These are phyloP conservation scores for Petrocephalus schoutedeni DNA, from an alignment of 2,797 vertebrate genomes.

Conservation along the genomic window DNA sequence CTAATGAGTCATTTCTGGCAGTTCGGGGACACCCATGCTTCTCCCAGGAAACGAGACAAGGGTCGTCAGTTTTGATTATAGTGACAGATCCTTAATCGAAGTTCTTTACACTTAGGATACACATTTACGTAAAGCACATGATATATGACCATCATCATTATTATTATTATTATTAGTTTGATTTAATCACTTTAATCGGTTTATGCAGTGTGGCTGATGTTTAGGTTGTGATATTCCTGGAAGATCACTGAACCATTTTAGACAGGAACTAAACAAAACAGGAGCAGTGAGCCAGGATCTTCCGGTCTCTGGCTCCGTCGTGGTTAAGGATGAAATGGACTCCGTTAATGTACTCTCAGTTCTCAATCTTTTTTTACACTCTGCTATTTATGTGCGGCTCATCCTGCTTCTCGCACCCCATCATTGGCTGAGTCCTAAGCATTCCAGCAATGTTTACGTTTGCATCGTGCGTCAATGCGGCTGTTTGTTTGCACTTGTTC, in stretches of 20 bases:
- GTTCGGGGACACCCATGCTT: neutral
- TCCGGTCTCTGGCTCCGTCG: neutral
- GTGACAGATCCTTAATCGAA: neutral
- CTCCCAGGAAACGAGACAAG: neutral
- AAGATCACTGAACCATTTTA: neutral
- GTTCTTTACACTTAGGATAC: conserved; percentile 9
- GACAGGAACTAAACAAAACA: neutral
- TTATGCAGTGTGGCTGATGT: neutral
- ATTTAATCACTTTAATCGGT: neutral
- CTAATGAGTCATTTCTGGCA: neutral
- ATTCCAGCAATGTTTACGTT: neutral
- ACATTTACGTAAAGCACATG: neutral
- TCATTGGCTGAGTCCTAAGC: neutral
- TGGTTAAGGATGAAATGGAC: neutral
- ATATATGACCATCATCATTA: neutral
- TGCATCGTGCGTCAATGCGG: neutral
- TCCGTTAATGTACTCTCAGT: neutral
- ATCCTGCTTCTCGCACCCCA: neutral
- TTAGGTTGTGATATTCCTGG: neutral
- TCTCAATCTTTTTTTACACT: neutral
- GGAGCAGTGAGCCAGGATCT: neutral
- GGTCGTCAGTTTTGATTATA: neutral
- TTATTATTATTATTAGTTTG: neutral
- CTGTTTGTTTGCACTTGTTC: neutral
- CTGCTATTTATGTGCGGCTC: neutral